phyloP scores from a whole-genome alignment of 2,888 invertebrate genomes.

The Leptarthrus brevirostris region DNA sequence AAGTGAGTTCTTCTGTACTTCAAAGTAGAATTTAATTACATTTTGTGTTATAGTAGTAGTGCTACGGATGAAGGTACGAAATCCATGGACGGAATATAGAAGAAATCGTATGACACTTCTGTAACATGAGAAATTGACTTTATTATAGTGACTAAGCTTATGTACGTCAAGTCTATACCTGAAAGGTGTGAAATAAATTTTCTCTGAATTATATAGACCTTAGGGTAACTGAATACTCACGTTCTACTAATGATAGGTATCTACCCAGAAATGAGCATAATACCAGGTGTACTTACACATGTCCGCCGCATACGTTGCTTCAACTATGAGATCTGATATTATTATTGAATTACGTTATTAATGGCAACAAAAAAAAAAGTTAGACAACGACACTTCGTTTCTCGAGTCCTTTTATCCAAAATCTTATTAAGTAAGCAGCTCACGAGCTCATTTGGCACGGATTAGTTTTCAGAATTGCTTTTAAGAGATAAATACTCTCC shows the following conservation, averaged over 20 bases:
- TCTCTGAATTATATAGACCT: neutral
- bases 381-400: neutral
- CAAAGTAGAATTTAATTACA: conserved; percentile 50
- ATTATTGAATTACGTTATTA: conserved; percentile 1
- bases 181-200: conserved; percentile 2
- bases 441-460: neutral
- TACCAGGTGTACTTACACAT: neutral
- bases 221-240: neutral
- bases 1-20: conserved; percentile 49
- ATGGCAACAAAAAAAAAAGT: neutral
- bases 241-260: neutral
- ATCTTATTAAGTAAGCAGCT: neutral
- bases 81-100: conserved; percentile 9
- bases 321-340: neutral
- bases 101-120: conserved; percentile 22
- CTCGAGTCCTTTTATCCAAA: neutral
- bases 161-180: neutral
- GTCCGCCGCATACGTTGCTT: neutral
- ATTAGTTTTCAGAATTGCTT: neutral
- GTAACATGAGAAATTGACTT: conserved; percentile 6
- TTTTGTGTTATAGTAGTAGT: conserved; percentile 10
- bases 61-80: neutral
- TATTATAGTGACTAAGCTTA: neutral
- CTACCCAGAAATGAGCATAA: neutral
- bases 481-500: neutral